These are phyloP conservation scores for Hemaris fuciformis DNA, from an alignment of 2,888 invertebrate species.

Conservation along the genomic window DNA sequence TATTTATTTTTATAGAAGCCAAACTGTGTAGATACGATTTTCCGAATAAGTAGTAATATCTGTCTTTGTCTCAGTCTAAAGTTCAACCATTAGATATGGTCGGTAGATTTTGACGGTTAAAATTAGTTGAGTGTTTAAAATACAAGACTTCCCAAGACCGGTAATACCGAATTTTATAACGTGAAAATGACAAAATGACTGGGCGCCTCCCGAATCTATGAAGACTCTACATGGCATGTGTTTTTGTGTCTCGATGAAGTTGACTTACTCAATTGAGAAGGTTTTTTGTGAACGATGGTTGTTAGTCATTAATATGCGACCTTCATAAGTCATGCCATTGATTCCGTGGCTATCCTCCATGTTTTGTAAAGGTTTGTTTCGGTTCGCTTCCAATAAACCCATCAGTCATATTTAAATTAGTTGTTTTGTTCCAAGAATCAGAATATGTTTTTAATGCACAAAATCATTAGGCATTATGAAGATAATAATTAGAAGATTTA, in stretches of 20 bases:
- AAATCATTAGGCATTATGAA: no score
- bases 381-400: background rate
- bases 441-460: background rate
- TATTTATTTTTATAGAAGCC: no score
- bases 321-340: background rate
- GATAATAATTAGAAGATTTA: no score
- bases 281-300: background rate
- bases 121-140: background rate
- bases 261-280: background rate
- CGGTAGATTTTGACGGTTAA: background rate
- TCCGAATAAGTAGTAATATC: no score
- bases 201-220: background rate
- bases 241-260: background rate
- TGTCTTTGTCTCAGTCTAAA: no score
- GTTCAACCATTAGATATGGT: background rate
- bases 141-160: background rate
- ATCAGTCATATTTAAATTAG: background rate
- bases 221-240: background rate
- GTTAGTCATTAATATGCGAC: background rate
- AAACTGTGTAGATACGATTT: no score
- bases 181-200: background rate
- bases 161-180: background rate
- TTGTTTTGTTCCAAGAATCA: background rate
- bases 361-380: background rate
- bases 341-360: background rate